Conservation (phyloP, 2,888 invertebrate species). For the Erynnis tages region DNA sequence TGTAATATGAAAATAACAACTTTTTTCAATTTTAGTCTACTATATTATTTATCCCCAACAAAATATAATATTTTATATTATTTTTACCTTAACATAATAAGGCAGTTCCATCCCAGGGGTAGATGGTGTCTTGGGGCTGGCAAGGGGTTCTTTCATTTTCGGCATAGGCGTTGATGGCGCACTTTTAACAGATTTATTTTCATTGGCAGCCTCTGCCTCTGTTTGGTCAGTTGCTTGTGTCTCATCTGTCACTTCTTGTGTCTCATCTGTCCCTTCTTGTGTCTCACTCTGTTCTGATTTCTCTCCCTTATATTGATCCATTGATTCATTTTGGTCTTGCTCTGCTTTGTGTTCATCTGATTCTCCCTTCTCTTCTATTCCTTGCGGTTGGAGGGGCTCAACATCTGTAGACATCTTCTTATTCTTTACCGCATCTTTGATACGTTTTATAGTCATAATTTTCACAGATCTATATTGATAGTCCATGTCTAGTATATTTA, state of each 20-base stretch:
- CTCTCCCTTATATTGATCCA: neutral
- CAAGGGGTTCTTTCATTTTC: constrained; percentile 4
- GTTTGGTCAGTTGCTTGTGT: neutral
- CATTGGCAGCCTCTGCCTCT: too few species aligned
- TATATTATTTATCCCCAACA: neutral
- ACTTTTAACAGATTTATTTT: too few species aligned
- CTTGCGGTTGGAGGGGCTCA: neutral
- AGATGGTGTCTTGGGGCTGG: neutral
- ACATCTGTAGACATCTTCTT: neutral
- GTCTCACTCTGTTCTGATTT: too few species aligned
- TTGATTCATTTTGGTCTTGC: neutral
- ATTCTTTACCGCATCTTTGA: neutral
- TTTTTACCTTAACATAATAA: constrained; percentile 48
- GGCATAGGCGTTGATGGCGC: neutral
- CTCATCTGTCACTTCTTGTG: neutral
- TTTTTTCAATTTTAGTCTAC: neutral
- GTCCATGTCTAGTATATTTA: constrained; percentile 10
- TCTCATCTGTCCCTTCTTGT: too few species aligned
- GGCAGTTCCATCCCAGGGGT: constrained; percentile 29
- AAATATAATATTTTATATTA: neutral
- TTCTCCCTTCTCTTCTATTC: neutral
- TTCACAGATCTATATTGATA: neutral
- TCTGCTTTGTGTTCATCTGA: neutral
- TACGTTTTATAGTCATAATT: constrained; percentile 3
- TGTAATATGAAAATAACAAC: neutral